Evolutionary conservation across 2,888 invertebrate species (phyloP).

Genomic region (Fragum whitleyi): DNA sequence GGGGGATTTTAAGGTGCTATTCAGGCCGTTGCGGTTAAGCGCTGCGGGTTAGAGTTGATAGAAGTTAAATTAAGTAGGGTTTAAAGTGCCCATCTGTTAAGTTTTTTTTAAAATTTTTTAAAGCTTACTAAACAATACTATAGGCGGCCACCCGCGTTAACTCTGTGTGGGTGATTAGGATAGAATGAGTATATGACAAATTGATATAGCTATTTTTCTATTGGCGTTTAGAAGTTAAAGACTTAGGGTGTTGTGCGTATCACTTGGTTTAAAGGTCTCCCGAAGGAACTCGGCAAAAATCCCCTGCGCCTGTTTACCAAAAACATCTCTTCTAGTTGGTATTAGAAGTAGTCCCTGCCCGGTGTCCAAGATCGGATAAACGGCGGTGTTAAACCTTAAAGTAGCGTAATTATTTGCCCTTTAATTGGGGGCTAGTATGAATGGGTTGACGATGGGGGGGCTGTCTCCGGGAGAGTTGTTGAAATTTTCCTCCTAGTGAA

Average conservation of each 20-base stretch:
- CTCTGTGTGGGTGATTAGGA: slow-evolving; percentile 24
- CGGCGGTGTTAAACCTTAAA: slow-evolving; percentile 38
- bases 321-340: slow-evolving; percentile 73
- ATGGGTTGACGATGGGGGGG: slow-evolving; percentile 47
- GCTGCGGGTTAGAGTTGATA: neutral
- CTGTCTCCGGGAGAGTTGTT: slow-evolving; percentile 33
- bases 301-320: slow-evolving; percentile 79
- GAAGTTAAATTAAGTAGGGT: slow-evolving; percentile 2
- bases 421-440: slow-evolving; percentile 54
- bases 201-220: too few species aligned
- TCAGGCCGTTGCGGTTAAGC: slow-evolving; percentile 25
- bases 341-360: slow-evolving; percentile 77
- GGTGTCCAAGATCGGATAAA: slow-evolving; percentile 55
- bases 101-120: slow-evolving; percentile 7
- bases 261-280: slow-evolving; percentile 1
- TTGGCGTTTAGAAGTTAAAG: too few species aligned
- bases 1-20: neutral
- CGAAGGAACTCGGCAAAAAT: slow-evolving; percentile 79
- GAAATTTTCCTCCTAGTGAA: slow-evolving; percentile 56
- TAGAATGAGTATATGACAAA: slow-evolving; percentile 33
- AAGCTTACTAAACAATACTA: neutral
- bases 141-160: neutral
- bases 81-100: slow-evolving; percentile 18
- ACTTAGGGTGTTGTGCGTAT: too few species aligned
- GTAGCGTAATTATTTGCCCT: slow-evolving; percentile 55